Evolutionary conservation across 2,113 vertebrate genomes (phyloP), one percentile per base, ranked within the genome.

Genomic region (Coreoperca whiteheadi): DNA sequence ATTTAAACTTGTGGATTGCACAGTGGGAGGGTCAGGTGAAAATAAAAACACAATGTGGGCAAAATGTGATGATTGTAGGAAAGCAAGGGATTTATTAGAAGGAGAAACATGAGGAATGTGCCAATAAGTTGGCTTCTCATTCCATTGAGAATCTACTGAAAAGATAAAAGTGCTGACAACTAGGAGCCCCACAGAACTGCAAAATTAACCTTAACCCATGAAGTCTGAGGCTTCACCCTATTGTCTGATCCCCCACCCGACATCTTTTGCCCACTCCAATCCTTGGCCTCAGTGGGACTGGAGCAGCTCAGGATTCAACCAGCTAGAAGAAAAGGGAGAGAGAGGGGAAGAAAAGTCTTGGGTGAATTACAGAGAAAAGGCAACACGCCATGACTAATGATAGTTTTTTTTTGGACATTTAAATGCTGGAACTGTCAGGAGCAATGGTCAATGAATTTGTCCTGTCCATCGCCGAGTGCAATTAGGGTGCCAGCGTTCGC

Each of bases 261-360:
- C 10, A 41, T 64, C 66, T 69, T 69, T 77, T 57, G 41, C 68
- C 68, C 61, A 34, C 56, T 85, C 82, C 78, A 68, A 67, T 82
- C 82, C 81, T 66, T 78, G 74, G 51, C 85, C 89, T 82, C 25
- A 61, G 73, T 82, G 81, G 88, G 60, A 83, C 79, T 34, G 90
- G 81, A 88, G 88, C 88, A 74, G 87, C 83, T 86, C 83, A 82
- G 83, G 90, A 74, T 68, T 96, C 94, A 96, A 90, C 89, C 91
- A 88, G 95, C 95, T 96, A 94, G 59, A 94, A 93, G 84, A 91
- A 57, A 90, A 88, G 72, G 57, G 82, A 23, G 64, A 76, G 68
- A 87, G 78, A 83, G 74, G 77, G 28, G 77, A 80, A 54, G 53
- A 76, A 30, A 76, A 16, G 63, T 71, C 70, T 61, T 23, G 69